Evolutionary conservation across 2,888 invertebrate genomes (phyloP), one percentile per base, ranked within the genome.

Genomic region (Adelphocoris suturalis): DNA sequence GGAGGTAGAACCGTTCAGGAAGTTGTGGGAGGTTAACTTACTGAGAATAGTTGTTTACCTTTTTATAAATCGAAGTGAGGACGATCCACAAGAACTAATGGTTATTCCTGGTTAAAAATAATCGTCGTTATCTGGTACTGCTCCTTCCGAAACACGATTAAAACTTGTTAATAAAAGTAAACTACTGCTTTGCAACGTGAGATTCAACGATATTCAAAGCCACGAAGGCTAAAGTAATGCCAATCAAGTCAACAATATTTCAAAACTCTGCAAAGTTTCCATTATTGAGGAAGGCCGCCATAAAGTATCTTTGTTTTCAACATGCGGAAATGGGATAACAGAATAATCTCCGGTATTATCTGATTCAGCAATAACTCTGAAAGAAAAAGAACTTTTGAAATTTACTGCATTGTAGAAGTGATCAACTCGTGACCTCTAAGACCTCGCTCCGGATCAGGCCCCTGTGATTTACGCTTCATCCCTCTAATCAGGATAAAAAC

Each of bases 381-480:
- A 4, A n/a, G 23, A 23, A 68, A 27, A 23, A 68, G 5, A 68
- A 68, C 23, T 23, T 9, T 68, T 68, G 23, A 23, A 68, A 68
- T 11, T 23, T 7, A 23, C 68, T 19, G 11, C 23, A 19, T 12
- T 11, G 68, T 11, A 13, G 19, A 27, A 23, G 68, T 23, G 68
- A 68, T 68, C 68, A 68, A 13, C 68, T 47, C 78, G 46, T 80
- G 78, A 80, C 78, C 78, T 16, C 78, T 0, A 1, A 7, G 78
- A 80, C 78, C 78, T 80, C 46, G 78, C 78, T 19, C 78, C 19
- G 46, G 78, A 80, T 80, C 78, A 16, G 61, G 61, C 28, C 78
- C 28, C 46, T 78, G 78, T 28, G 46, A 80, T 46, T 75, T 28
- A 80, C 46, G 28, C 78, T 80, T 14, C 46, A 80, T 46, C 37